These are phyloP conservation scores for Glossosoma conforme DNA, from an alignment of 1,140 invertebrate genomes.

Conservation along the genomic window DNA sequence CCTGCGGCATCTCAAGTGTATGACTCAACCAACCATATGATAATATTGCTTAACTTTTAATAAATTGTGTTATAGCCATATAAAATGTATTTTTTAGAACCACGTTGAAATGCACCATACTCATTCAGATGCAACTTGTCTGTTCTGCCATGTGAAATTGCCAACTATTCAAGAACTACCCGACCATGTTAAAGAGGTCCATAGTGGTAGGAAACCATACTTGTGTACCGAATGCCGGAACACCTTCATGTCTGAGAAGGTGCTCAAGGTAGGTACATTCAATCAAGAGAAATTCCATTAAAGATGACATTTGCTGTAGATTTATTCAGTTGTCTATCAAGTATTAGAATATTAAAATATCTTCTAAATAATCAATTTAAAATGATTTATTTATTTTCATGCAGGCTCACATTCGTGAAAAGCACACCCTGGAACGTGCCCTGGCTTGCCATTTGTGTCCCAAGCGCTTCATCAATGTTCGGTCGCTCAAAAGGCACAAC, in stretches of 20 bases:
- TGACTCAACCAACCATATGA: too few relatives aligned
- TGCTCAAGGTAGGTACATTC: background rate
- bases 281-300: background rate
- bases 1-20: too few relatives aligned
- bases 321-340: background rate
- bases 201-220: conserved; percentile 4
- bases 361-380: too few relatives aligned
- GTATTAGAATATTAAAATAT: background rate
- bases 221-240: background rate
- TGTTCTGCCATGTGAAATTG: conserved; percentile 4
- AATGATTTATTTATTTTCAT: background rate
- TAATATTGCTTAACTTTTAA: too few relatives aligned
- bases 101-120: background rate
- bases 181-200: conserved; percentile 4
- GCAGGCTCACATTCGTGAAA: conserved; percentile 18
- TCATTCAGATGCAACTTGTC: conserved; percentile 1
- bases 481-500: conserved; percentile 16
- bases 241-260: background rate
- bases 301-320: background rate
- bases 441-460: conserved; percentile 7
- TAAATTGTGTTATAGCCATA: too few relatives aligned
- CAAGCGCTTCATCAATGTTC: conserved; percentile 15
- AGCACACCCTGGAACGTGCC: conserved; percentile 15
- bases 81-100: conserved; percentile 7
- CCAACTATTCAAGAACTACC: background rate